phyloP scores from a whole-genome alignment of 2,888 invertebrate genomes.

The Diarsia brunnea region DNA sequence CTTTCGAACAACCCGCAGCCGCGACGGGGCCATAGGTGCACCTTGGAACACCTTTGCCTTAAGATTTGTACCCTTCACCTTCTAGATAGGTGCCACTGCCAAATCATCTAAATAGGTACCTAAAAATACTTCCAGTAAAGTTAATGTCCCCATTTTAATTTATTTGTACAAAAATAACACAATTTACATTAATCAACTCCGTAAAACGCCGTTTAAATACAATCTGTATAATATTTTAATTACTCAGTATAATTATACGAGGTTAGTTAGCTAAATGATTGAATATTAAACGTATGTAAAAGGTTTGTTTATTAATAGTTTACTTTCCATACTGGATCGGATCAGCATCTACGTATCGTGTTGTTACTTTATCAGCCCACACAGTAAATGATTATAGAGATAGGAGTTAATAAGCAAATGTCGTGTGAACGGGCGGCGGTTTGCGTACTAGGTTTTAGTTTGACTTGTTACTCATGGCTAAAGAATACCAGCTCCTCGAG shows the following conservation, averaged over 20 bases:
- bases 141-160: slow-evolving; percentile 4
- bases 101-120: not conserved
- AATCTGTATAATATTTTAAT: slow-evolving; percentile 43
- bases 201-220: slow-evolving; percentile 37
- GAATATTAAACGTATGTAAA: slow-evolving; percentile 35
- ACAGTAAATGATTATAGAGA: slow-evolving; percentile 1
- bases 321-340: slow-evolving; percentile 33
- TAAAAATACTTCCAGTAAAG: not conserved
- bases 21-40: no score
- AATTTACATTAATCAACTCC: slow-evolving; percentile 34
- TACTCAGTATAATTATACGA: slow-evolving; percentile 26
- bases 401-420: not conserved
- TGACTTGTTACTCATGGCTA: not conserved
- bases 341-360: not conserved
- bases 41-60: no score
- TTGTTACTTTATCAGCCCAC: slow-evolving; percentile 20
- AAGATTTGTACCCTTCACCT: not conserved
- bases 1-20: no score
- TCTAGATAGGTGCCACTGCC: not conserved
- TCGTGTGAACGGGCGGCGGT: not conserved
- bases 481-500: no score
- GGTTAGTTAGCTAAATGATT: slow-evolving; percentile 12
- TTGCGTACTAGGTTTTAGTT: not conserved
- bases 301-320: slow-evolving; percentile 29
- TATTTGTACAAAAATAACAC: slow-evolving; percentile 16